These are phyloP conservation scores for Cirrhinus molitorella DNA, from an alignment of 2,797 vertebrate genomes.

Conservation along the genomic window DNA sequence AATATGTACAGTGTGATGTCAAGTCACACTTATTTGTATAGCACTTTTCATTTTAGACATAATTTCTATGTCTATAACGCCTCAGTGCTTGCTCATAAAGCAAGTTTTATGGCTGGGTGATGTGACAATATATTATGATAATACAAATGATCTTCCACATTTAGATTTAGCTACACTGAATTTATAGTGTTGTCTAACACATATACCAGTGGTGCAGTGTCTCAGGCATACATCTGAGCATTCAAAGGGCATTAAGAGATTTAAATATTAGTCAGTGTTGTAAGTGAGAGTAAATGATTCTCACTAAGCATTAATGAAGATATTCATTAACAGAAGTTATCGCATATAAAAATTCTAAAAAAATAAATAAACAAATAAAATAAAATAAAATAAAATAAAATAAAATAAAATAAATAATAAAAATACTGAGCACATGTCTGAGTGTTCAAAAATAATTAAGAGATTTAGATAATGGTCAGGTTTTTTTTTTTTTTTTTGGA, in stretches of 20 bases:
- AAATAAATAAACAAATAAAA: too few species aligned
- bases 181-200: neutral
- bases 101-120: neutral
- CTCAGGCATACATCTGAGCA: neutral
- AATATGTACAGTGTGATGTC: too few species aligned
- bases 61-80: neutral
- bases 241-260: neutral
- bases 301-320: neutral
- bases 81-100: neutral
- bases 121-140: neutral
- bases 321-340: too few species aligned
- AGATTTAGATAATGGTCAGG: neutral
- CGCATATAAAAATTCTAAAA: too few species aligned
- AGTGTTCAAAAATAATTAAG: neutral
- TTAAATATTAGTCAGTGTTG: neutral
- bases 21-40: neutral
- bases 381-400: too few species aligned
- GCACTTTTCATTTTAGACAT: neutral
- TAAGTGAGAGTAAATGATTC: neutral
- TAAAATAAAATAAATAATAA: too few species aligned
- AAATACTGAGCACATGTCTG: neutral
- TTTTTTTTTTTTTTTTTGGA: too few species aligned
- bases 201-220: neutral
- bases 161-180: neutral
- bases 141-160: neutral